Percentiles rank a stretch among this genome's conserved stretches.
These are phyloP conservation scores for Diorhabda sublineata DNA, from an alignment of 1,140 invertebrate species.

Conservation along the genomic window DNA sequence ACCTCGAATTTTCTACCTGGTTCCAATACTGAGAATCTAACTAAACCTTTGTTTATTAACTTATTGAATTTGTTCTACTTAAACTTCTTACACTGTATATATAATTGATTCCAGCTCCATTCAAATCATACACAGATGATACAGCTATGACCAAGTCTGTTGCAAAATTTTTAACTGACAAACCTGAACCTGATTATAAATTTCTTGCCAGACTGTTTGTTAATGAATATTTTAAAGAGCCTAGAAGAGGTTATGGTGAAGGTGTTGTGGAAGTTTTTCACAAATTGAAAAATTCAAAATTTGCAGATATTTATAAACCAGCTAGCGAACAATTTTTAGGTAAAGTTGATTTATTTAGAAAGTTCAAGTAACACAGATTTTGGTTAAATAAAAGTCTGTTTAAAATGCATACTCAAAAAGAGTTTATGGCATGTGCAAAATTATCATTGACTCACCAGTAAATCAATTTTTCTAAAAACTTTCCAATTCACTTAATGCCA, in stretches of 20 bases:
- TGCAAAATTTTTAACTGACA: constrained; percentile 60
- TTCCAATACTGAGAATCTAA: too few species aligned
- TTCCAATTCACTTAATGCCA: too few species aligned
- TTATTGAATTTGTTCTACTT: too few species aligned
- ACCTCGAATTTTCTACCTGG: too few species aligned
- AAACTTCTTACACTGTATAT: neutral
- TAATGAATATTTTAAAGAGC: constrained; percentile 61
- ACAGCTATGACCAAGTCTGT: constrained; percentile 70
- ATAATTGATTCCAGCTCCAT: constrained; percentile 49
- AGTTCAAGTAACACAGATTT: too few species aligned
- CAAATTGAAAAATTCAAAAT: constrained; percentile 56
- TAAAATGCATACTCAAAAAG: too few species aligned
- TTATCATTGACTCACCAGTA: too few species aligned
- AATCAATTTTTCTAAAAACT: too few species aligned
- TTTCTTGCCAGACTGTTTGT: constrained; percentile 64
- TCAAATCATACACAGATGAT: constrained; percentile 69
- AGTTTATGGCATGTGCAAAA: too few species aligned
- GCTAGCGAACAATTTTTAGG: constrained; percentile 69
- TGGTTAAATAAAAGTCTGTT: too few species aligned
- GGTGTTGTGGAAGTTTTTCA: constrained; percentile 62
- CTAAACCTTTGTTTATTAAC: too few species aligned
- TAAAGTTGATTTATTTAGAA: neutral
- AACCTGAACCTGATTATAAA: constrained; percentile 53
- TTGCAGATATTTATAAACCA: constrained; percentile 59
- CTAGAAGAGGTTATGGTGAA: constrained; percentile 63